These are phyloP conservation scores for Drosophila repletoides DNA, from an alignment of 1,140 invertebrate genomes.

Conservation along the genomic window DNA sequence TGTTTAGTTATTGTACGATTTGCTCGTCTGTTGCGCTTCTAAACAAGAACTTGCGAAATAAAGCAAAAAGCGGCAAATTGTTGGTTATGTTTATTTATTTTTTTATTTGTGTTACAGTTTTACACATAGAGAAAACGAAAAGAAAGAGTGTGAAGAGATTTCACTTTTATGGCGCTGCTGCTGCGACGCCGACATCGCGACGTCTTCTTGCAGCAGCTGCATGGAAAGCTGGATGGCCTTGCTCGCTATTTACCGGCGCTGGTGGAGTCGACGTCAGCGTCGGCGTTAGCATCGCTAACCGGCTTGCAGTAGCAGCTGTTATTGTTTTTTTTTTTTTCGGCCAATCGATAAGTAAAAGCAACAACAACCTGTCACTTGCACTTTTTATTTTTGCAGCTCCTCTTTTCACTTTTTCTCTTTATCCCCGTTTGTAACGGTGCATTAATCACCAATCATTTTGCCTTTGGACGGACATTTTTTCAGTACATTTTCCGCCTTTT, in stretches of 20 bases:
- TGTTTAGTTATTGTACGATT: background rate
- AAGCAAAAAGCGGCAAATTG: constrained; percentile 15
- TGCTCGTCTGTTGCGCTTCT: constrained; percentile 16
- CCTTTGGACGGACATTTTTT: background rate
- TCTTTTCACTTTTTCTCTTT: constrained; percentile 11
- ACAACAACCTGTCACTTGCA: constrained; percentile 13
- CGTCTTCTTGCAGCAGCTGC: constrained; percentile 6
- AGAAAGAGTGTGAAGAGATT: constrained; percentile 32
- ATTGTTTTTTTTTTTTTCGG: constrained; percentile 14
- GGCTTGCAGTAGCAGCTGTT: constrained; percentile 1
- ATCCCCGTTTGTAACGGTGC: constrained; percentile 7
- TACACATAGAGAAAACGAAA: constrained; percentile 4
- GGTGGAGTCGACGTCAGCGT: background rate
- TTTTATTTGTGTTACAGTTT: constrained; percentile 31
- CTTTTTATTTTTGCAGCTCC: constrained; percentile 22
- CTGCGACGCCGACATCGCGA: background rate
- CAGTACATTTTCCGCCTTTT: background rate
- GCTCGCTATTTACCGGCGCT: constrained; percentile 31
- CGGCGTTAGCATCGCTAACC: constrained; percentile 3
- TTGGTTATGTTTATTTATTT: constrained; percentile 29
- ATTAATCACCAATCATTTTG: constrained; percentile 40
- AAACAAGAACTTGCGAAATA: constrained; percentile 15
- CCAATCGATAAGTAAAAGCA: constrained; percentile 30
- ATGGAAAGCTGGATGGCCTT: constrained; percentile 36
- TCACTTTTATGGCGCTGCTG: constrained; percentile 32